phyloP scores from a whole-genome alignment of 2,797 vertebrate genomes.

The Tiaroga cobitis region DNA sequence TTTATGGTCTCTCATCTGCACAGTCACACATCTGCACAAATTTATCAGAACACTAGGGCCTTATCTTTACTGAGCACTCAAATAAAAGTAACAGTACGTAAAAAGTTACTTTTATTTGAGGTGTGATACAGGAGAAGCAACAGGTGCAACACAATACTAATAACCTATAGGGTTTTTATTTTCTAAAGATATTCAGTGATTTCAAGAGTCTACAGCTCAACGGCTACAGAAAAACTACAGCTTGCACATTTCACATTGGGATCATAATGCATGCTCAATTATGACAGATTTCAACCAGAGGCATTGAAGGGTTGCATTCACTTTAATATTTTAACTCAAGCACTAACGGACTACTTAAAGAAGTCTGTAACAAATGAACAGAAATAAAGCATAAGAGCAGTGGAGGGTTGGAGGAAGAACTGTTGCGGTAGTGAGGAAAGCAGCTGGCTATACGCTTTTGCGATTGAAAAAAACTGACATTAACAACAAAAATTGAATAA shows the following conservation, averaged over 20 bases:
- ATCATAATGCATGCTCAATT: constrained; percentile 78
- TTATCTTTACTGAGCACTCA: neutral
- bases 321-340: constrained; percentile 61
- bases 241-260: constrained; percentile 72
- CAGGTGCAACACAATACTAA: neutral
- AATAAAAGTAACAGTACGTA: neutral
- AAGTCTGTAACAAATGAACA: neutral
- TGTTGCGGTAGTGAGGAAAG: neutral
- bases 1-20: neutral
- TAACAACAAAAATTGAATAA: neutral
- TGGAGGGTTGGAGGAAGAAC: neutral
- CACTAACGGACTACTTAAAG: neutral
- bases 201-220: neutral
- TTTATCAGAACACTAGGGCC: neutral
- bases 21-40: neutral
- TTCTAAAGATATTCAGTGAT: neutral
- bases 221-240: neutral
- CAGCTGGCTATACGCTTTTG: neutral
- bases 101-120: neutral
- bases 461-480: neutral
- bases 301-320: constrained; percentile 80
- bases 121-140: neutral
- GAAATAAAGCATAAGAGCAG: neutral
- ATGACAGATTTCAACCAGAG: constrained; percentile 73
- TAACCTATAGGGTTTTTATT: neutral